A percentile compares a stretch with the other conserved stretches of the same genome.
phyloP scores from a whole-genome alignment of 1,140 invertebrate genomes.

The Pomphorhynchus laevis region DNA sequence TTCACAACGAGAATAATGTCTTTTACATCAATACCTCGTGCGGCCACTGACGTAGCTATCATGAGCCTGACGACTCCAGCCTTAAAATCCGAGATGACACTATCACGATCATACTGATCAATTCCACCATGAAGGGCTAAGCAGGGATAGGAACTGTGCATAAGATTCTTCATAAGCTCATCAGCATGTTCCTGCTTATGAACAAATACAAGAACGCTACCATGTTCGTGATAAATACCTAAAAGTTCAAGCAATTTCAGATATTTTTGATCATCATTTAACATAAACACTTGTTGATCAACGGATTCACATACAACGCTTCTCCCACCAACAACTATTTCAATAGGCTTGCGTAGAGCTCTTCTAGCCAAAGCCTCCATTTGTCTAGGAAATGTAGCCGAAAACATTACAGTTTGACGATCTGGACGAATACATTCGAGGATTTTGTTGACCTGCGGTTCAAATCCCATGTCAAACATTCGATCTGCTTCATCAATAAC shows the following conservation, averaged over 20 bases:
- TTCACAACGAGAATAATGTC: slow-evolving; percentile 86
- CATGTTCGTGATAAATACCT: slow-evolving; percentile 59
- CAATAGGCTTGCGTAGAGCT: slow-evolving; percentile 66
- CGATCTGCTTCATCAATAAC: slow-evolving; percentile 92
- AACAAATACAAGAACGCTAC: slow-evolving; percentile 76
- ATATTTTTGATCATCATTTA: slow-evolving; percentile 87
- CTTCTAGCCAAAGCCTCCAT: slow-evolving; percentile 85
- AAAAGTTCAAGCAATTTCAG: slow-evolving; percentile 74
- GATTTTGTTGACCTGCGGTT: slow-evolving; percentile 69
- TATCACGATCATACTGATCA: slow-evolving; percentile 91
- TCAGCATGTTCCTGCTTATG: slow-evolving; percentile 93
- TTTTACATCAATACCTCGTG: slow-evolving; percentile 79
- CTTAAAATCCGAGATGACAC: slow-evolving; percentile 88
- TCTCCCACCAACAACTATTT: slow-evolving; percentile 56
- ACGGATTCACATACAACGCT: slow-evolving; percentile 93
- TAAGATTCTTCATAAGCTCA: slow-evolving; percentile 56
- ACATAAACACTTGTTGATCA: slow-evolving; percentile 49
- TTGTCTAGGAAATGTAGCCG: slow-evolving; percentile 82
- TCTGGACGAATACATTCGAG: slow-evolving; percentile 85
- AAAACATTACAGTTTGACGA: slow-evolving; percentile 85
- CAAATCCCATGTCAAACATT: slow-evolving; percentile 99
- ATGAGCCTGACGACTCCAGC: slow-evolving; percentile 36
- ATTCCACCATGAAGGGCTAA: slow-evolving; percentile 91
- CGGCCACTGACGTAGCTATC: slow-evolving; percentile 69
- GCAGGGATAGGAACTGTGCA: slow-evolving; percentile 71